Evolutionary conservation across 30 jellyfish, hydroid and myxozoan genomes (phyloP).

Genomic region (Chrysaora quinquecirrha): DNA sequence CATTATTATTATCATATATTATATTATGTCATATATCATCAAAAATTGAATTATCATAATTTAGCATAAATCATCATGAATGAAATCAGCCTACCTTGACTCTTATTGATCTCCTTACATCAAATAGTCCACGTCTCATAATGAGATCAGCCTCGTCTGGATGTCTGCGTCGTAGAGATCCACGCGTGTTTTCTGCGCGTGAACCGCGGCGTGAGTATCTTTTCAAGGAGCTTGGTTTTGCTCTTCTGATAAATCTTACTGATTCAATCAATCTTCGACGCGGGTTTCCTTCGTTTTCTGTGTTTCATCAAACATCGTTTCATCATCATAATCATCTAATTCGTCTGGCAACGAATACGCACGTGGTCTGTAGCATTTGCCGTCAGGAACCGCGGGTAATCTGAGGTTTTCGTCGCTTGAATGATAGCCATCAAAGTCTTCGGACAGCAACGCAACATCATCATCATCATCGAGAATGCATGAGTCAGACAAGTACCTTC

Average conservation of each 20-base stretch:
- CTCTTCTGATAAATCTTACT: conserved; percentile 7
- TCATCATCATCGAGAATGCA: conserved; percentile 56
- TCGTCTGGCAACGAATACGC: conserved; percentile 51
- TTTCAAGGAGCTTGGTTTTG: conserved; percentile 28
- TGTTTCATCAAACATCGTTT: background rate
- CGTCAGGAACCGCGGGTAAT: conserved; percentile 59
- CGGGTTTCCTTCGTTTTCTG: background rate
- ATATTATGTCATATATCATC: too few species aligned
- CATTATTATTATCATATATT: too few species aligned
- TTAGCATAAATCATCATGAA: too few species aligned
- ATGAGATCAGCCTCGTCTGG: conserved; percentile 50
- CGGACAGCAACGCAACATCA: background rate
- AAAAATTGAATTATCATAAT: too few species aligned
- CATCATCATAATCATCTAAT: conserved; percentile 49
- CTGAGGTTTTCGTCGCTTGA: conserved; percentile 39
- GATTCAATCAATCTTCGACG: conserved; percentile 22
- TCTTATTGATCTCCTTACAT: conserved; percentile 50
- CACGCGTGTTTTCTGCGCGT: too few species aligned
- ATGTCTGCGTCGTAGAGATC: conserved; percentile 16
- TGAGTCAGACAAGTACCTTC: conserved; percentile 48
- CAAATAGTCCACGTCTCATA: conserved; percentile 68
- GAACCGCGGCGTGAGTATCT: conserved; percentile 17
- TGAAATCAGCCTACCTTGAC: conserved; percentile 56
- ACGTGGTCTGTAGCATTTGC: conserved; percentile 9
- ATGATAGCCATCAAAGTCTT: background rate